Base-by-base conservation (phyloP, 2,797 vertebrate species). In the Manis javanica region DNA sequence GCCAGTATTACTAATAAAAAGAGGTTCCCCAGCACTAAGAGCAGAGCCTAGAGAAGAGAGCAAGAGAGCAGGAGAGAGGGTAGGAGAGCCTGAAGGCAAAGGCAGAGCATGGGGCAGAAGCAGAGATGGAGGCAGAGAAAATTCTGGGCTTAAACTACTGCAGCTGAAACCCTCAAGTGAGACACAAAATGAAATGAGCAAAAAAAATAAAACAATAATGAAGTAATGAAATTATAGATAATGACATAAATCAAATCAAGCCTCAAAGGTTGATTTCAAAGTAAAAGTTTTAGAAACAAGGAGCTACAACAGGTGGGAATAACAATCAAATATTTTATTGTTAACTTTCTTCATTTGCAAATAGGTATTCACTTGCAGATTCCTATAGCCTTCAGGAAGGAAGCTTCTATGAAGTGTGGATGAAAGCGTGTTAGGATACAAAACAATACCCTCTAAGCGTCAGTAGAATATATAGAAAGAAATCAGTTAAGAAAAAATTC, bases 271-370 rank as follows among this genome's bases (percentile, higher is more conserved):
- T 85, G 83, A 83, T 90, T 89, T 85, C 74, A 85, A 88, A 75
- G 19, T 75, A 66, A 88, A 95, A 23, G 23, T 55, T 87, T 87
- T 86, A 88, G 26, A 95, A 77, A 87, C 24, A 90, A 83, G 46
- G 34, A 82, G 31, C 42, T 75, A 4, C 46, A 87, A 39, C 21
- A 75, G 71, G 42, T 29, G 57, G 37, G 46, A 82, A 68, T 34
- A n/a, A 86, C 16, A 64, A 75, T 79, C 37, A 78, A 90, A 37
- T 75, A 63, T 64, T 74, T 84, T 69, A 86, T 16, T 81, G 18
- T 26, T 42, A 77, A 4, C 92, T 37, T 34, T 69, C 63, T 18
- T 61, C 69, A 42, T 6, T 46, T 12, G 18, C 23, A 88, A 19
- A 69, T 4, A 69, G 34, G 74, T 59, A 18, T 34, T 34, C 37